A percentile compares a stretch with the other conserved stretches of the same genome.
phyloP scores from a whole-genome alignment of 2,113 vertebrate genomes.

The Callaeas wilsoni region DNA sequence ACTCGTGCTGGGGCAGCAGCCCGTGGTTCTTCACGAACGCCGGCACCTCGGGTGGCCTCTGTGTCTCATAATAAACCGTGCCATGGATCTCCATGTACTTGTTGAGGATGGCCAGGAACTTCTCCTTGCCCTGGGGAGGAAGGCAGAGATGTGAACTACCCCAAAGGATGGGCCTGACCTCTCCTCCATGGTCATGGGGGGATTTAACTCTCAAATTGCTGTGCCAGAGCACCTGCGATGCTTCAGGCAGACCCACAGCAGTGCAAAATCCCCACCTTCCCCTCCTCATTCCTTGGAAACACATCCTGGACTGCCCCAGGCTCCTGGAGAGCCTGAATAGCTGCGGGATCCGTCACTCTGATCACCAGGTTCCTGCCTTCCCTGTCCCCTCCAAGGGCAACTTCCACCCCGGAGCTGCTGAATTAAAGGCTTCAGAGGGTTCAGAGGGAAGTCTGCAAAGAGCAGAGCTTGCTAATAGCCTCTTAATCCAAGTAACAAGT shows the following conservation, averaged over 20 bases:
- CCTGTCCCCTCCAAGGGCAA: neutral
- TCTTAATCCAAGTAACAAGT: neutral
- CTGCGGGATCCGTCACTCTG: neutral
- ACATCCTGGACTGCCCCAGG: neutral
- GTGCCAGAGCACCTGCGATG: accelerated
- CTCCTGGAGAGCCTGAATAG: accelerated
- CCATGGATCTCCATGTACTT: slow-evolving; percentile 97
- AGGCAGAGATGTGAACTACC: neutral
- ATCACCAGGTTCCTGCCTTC: neutral
- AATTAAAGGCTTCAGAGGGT: neutral
- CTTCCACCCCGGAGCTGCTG: neutral
- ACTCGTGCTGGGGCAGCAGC: slow-evolving; percentile 90
- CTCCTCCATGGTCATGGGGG: accelerated
- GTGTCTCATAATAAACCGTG: slow-evolving; percentile 92
- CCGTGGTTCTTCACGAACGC: slow-evolving; percentile 95
- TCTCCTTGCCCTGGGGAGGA: slow-evolving; percentile 85
- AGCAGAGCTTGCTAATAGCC: neutral
- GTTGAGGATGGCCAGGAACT: slow-evolving; percentile 85
- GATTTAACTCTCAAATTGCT: neutral
- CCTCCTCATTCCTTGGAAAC: neutral
- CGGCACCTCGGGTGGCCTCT: slow-evolving; percentile 91
- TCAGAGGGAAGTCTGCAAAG: neutral
- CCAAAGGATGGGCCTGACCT: neutral
- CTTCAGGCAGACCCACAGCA: neutral
- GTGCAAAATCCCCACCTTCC: neutral